Evolutionary conservation across 2,888 invertebrate genomes (phyloP).

Genomic region (Noctua pronuba): DNA sequence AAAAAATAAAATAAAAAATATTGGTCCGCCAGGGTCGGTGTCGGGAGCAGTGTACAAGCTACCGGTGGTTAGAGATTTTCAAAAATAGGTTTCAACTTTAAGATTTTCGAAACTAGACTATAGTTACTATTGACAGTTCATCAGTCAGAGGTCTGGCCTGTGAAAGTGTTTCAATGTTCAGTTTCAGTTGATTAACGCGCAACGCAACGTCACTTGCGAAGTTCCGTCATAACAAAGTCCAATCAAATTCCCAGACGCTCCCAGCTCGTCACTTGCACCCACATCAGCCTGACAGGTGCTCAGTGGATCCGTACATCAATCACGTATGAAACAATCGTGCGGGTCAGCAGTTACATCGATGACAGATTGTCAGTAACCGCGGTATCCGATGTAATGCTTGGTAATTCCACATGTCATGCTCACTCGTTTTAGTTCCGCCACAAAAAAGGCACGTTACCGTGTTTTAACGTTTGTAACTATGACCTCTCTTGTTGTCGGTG

Average conservation of each 20-base stretch:
- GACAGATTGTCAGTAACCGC: constrained; percentile 79
- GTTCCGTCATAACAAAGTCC: not conserved
- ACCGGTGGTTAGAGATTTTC: not conserved
- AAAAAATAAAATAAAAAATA: no score
- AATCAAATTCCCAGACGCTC: constrained; percentile 38
- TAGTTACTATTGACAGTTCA: not conserved
- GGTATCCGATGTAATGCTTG: constrained; percentile 70
- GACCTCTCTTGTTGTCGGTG: constrained; percentile 46
- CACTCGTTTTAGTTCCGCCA: constrained; percentile 49
- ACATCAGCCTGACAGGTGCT: constrained; percentile 74
- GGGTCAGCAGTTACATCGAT: constrained; percentile 76
- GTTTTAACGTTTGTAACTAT: constrained; percentile 55
- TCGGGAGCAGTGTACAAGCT: not conserved
- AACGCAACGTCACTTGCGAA: not conserved
- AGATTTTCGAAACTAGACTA: not conserved
- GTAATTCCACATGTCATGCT: constrained; percentile 68
- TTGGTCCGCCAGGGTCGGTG: no score
- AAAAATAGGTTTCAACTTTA: not conserved
- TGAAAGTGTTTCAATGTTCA: not conserved
- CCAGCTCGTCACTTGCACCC: constrained; percentile 56
- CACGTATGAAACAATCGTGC: constrained; percentile 78
- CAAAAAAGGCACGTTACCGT: constrained; percentile 43
- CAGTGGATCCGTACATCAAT: constrained; percentile 77
- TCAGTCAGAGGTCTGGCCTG: not conserved
- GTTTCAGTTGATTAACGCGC: not conserved